A percentile compares a stretch with the other conserved stretches of the same genome.
phyloP scores from a whole-genome alignment of 2,888 invertebrate genomes.

The Aporophyla lueneburgensis region DNA sequence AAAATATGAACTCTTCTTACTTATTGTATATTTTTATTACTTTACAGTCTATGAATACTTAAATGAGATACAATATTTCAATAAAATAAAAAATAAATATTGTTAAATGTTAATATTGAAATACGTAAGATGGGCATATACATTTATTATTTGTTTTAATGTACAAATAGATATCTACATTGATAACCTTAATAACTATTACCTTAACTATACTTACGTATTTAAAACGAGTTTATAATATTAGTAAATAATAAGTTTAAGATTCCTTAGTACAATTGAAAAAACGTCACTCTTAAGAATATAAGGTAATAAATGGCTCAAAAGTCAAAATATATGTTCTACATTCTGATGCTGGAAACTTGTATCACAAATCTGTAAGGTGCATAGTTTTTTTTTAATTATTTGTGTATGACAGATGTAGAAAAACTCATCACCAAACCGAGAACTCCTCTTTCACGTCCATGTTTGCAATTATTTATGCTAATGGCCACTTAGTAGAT shows the following conservation, averaged over 20 bases:
- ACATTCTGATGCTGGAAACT: not conserved
- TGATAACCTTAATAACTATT: not conserved
- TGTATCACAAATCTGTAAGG: not conserved
- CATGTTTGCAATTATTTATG: not conserved
- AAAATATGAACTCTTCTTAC: not conserved
- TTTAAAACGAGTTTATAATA: constrained; percentile 7
- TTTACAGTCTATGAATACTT: not conserved
- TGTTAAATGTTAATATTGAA: not conserved
- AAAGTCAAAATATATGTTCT: not conserved
- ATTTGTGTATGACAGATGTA: not conserved
- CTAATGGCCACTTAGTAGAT: not conserved
- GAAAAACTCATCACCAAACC: not conserved
- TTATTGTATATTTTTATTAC: constrained; percentile 7
- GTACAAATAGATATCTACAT: constrained; percentile 8
- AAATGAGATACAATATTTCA: not conserved
- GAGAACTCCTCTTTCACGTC: not conserved
- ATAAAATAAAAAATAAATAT: not conserved
- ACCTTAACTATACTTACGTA: not conserved
- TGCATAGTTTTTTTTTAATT: constrained; percentile 5
- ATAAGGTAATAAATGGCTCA: not conserved
- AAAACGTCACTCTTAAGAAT: not conserved
- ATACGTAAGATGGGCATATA: not conserved
- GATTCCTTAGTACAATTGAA: not conserved
- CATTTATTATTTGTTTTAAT: not conserved
- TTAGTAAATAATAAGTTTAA: constrained; percentile 10